Conservation (phyloP, 2,797 vertebrate genomes). For the Octomys mimax region DNA sequence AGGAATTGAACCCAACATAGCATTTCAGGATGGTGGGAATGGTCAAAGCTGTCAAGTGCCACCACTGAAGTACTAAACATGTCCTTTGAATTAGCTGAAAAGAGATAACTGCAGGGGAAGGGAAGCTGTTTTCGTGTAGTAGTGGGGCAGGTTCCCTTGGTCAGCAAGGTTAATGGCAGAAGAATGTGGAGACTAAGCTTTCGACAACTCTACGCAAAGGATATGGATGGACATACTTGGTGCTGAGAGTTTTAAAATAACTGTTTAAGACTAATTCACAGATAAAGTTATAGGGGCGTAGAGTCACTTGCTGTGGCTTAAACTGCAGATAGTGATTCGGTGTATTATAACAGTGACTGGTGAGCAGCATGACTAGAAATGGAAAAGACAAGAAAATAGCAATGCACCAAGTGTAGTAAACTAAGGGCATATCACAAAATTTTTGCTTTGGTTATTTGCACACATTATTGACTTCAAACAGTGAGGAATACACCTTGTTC, state of each 20-base stretch:
- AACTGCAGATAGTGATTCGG: neutral
- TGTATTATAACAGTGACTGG: neutral
- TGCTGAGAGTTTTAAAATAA: neutral
- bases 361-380: neutral
- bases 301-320: neutral
- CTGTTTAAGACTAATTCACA: constrained; percentile 11
- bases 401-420: neutral
- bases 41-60: neutral
- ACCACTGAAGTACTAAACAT: neutral
- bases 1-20: neutral
- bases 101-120: neutral
- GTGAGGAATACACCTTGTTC: neutral
- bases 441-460: constrained; percentile 1
- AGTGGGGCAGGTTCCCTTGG: neutral
- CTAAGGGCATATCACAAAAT: neutral
- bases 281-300: neutral
- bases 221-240: neutral
- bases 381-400: neutral
- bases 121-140: neutral
- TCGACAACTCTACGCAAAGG: neutral
- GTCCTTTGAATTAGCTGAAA: neutral
- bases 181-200: neutral
- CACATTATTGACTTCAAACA: neutral
- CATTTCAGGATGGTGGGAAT: neutral
- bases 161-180: constrained; percentile 28